These are phyloP conservation scores for Busseola fusca DNA, from an alignment of 2,888 invertebrate genomes.

Conservation along the genomic window DNA sequence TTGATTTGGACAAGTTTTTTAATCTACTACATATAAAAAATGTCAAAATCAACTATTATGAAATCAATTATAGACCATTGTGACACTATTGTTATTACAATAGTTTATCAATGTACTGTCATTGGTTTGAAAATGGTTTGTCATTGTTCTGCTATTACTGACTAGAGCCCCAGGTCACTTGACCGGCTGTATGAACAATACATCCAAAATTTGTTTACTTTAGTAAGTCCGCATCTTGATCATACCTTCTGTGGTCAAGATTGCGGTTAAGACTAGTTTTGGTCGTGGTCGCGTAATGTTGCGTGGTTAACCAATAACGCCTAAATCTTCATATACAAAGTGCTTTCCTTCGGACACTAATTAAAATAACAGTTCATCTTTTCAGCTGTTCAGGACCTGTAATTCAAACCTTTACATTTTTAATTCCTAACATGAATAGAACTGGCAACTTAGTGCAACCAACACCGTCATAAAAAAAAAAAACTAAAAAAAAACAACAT, in stretches of 20 bases:
- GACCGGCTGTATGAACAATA: too few species aligned
- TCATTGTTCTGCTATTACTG: too few species aligned
- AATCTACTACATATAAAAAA: too few species aligned
- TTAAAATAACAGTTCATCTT: background rate
- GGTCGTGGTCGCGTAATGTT: too few species aligned
- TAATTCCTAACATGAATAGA: background rate
- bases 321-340: background rate
- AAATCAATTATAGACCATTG: too few species aligned
- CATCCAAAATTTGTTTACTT: too few species aligned
- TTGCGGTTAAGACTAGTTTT: background rate
- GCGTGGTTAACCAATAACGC: background rate
- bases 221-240: background rate
- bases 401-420: background rate
- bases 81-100: too few species aligned
- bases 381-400: background rate
- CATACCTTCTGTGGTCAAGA: background rate
- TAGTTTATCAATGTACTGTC: too few species aligned
- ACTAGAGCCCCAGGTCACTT: too few species aligned
- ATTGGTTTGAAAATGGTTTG: too few species aligned
- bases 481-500: background rate
- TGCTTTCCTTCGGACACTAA: background rate
- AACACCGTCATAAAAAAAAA: background rate
- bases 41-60: too few species aligned
- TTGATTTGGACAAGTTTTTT: too few species aligned
- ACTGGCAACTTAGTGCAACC: background rate